phyloP scores from a whole-genome alignment of 2,797 vertebrate species.

The Molossus alvarezi region DNA sequence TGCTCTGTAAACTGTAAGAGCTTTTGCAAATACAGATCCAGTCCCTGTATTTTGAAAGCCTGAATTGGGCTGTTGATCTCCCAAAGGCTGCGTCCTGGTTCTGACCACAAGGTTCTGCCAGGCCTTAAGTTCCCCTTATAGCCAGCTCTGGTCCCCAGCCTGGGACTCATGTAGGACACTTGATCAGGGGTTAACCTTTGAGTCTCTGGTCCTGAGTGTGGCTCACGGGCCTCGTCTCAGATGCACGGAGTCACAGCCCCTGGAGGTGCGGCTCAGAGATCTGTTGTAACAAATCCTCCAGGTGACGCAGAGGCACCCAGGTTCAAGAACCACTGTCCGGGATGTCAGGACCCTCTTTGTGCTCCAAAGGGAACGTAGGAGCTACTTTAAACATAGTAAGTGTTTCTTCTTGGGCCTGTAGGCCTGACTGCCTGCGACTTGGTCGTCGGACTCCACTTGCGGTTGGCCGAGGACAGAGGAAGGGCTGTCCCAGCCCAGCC shows the following conservation, averaged over 20 bases:
- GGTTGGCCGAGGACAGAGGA: constrained; percentile 59
- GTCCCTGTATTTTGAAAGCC: not conserved
- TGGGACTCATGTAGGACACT: not conserved
- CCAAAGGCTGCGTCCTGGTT: not conserved
- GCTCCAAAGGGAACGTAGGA: not conserved
- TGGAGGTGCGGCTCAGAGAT: too few species aligned
- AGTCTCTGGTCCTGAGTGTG: not conserved
- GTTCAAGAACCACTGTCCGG: not conserved
- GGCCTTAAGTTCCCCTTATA: too few species aligned
- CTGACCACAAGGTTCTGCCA: not conserved
- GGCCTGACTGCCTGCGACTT: not conserved
- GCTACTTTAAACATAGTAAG: not conserved
- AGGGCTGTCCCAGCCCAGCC: not conserved
- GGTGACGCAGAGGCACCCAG: not conserved
- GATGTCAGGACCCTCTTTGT: not conserved
- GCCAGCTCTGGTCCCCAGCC: not conserved
- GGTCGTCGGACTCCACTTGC: not conserved
- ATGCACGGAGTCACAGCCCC: not conserved
- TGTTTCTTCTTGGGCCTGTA: not conserved
- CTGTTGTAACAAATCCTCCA: not conserved
- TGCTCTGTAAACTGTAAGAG: not conserved
- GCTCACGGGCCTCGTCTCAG: not conserved
- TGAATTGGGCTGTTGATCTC: not conserved
- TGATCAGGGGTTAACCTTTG: not conserved
- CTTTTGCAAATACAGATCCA: not conserved